A percentile compares a stretch with the other conserved stretches of the same genome.
Conservation (phyloP, 1,140 invertebrate genomes). For the Araneus ventricosus region DNA sequence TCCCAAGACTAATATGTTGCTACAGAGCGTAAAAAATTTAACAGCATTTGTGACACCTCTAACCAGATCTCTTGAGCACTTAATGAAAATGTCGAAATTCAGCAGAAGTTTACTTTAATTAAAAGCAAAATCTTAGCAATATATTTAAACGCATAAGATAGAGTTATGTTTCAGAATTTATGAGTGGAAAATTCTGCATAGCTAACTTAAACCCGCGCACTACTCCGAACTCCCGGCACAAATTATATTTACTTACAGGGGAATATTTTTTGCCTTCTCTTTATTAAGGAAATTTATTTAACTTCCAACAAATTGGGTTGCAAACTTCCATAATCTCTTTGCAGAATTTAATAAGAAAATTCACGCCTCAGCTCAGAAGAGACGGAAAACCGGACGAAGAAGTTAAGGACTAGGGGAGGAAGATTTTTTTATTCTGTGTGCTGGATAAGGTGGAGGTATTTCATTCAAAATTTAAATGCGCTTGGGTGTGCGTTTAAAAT, state of each 20-base stretch:
- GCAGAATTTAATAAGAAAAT: background rate
- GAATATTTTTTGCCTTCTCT: background rate
- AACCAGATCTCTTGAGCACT: too few species aligned
- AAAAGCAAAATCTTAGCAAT: too few species aligned
- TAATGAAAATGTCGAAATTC: too few species aligned
- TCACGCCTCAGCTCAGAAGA: background rate
- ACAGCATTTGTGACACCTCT: too few species aligned
- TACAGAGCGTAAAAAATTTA: too few species aligned
- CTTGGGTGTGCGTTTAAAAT: background rate
- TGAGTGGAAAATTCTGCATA: too few species aligned
- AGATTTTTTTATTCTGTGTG: background rate
- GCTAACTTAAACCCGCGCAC: too few species aligned
- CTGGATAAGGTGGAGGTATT: background rate
- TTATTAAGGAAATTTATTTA: background rate
- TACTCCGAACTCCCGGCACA: background rate
- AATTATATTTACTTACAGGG: background rate
- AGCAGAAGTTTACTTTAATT: too few species aligned
- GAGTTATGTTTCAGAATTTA: too few species aligned
- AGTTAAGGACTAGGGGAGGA: too few species aligned
- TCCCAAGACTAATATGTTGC: too few species aligned
- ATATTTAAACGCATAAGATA: too few species aligned
- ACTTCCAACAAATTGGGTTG: background rate
- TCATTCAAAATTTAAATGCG: background rate
- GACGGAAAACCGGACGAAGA: background rate
- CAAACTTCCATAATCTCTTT: background rate